Conservation (phyloP, 2,888 invertebrate species). For the Rotaria magnacalcarata region DNA sequence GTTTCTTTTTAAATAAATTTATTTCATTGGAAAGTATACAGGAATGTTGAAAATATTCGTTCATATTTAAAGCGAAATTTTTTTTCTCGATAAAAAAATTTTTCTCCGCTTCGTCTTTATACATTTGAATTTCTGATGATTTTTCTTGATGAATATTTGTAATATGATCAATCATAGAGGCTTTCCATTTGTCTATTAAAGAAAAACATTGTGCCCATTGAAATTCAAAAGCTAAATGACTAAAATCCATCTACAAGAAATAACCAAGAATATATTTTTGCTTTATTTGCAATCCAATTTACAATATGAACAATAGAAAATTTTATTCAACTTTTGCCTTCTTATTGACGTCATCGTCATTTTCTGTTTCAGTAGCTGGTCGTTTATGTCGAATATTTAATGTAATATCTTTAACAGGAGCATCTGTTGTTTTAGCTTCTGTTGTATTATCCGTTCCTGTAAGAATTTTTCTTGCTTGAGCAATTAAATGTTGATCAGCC, state of each 20-base stretch:
- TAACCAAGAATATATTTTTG: neutral
- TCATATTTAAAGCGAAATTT: neutral
- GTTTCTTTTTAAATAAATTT: neutral
- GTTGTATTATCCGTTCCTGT: neutral
- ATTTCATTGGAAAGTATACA: neutral
- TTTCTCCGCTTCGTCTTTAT: neutral
- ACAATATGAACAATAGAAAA: neutral
- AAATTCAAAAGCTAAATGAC: conserved; percentile 17
- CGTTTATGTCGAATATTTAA: conserved; percentile 27
- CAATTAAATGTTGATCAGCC: conserved; percentile 23
- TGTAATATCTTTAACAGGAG: conserved; percentile 13
- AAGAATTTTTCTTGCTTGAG: conserved; percentile 12
- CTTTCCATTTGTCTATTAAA: neutral
- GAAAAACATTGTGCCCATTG: conserved; percentile 25
- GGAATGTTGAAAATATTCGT: conserved; percentile 8
- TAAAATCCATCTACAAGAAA: conserved; percentile 25
- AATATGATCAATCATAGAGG: neutral
- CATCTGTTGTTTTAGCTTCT: neutral
- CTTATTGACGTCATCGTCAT: neutral
- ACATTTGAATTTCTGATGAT: neutral
- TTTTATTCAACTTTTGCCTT: neutral
- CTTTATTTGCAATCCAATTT: neutral
- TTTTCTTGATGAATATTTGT: neutral
- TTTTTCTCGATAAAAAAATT: neutral
- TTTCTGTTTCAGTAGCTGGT: neutral